Percentiles rank a stretch among this genome's conserved stretches.
Evolutionary conservation across 2,797 vertebrate genomes (phyloP).

Genomic region (Channa striata): DNA sequence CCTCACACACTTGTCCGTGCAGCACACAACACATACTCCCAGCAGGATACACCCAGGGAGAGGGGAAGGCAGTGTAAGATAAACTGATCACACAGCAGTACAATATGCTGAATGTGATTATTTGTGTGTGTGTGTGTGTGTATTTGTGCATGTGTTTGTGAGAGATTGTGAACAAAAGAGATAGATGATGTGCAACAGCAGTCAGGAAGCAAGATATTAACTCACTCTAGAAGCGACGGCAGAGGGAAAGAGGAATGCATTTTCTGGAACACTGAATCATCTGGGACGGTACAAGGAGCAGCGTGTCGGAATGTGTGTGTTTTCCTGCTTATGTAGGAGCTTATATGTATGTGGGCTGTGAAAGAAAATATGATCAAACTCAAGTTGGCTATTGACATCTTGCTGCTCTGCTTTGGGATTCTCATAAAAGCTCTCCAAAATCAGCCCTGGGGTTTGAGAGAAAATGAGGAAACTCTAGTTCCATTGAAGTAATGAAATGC

Average conservation of each 20-base stretch:
- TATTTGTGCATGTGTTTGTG: conserved; percentile 44
- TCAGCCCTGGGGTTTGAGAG: neutral
- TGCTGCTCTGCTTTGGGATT: conserved; percentile 11
- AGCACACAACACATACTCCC: conserved; percentile 30
- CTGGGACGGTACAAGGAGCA: neutral
- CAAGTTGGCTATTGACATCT: neutral
- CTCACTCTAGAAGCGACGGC: conserved; percentile 19
- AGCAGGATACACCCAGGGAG: conserved; percentile 49
- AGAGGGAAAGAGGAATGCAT: conserved; percentile 15
- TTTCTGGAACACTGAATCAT: conserved; percentile 18
- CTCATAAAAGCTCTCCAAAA: conserved; percentile 23
- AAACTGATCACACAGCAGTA: conserved; percentile 71
- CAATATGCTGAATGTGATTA: conserved; percentile 69
- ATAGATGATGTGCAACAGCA: conserved; percentile 48
- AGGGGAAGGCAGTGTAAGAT: conserved; percentile 62
- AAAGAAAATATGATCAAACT: conserved; percentile 8
- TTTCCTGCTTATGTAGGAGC: neutral
- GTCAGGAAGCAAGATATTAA: conserved; percentile 46
- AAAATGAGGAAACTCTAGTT: conserved; percentile 30
- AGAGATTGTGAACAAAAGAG: conserved; percentile 28
- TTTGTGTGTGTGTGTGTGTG: conserved; percentile 26
- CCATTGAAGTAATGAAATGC: conserved; percentile 29
- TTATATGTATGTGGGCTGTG: neutral
- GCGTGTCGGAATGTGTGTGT: conserved; percentile 5
- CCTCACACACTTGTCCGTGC: conserved; percentile 44